Evolutionary conservation across 2,888 invertebrate genomes (phyloP), one percentile per base, ranked within the genome.

Genomic region (Xanthia togata): DNA sequence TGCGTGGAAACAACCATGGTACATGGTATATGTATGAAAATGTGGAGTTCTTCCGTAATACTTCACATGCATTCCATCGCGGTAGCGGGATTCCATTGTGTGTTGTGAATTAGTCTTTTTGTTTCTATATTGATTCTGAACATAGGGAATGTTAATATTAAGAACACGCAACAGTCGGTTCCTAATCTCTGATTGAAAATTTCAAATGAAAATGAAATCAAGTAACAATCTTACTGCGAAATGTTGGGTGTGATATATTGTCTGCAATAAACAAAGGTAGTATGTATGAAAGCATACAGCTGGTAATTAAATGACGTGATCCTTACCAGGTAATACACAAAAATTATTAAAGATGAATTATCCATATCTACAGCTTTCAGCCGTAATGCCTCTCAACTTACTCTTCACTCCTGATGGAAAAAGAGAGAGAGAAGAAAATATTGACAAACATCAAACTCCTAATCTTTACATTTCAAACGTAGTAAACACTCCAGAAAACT

Each of bases 51-150:
- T 79, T 83, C 78, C 70, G 87, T 85, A 79, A 87, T 83, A 81
- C 76, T 86, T 88, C 81, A 85, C 81, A 82, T 79, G 77, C 81
- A 85, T 85, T 80, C 86, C 76, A 44, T n/a, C 9, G 57, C 23
- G 35, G 62, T 82, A 84, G 78, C 78, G 84, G 82, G 67, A 81
- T 76, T 68, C 63, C 60, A 63, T 87, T 77, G 81, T 84, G 26
- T 76, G 26, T 50, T 53, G 55, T 38, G 35, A 85, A 70, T 77
- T 62, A 14, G 63, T 50, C 5, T 86, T 79, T 83, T 83, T 79
- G 38, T 55, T 78, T 59, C 11, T 68, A 62, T 68, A 73, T 77
- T 85, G 38, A 85, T 72, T 73, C 31, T 73, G n/a, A 41, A 76
- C 55, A 81, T 81, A 80, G 9, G n/a, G 4, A 63, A 69, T 80